These are phyloP conservation scores for Phortica variegata DNA, from an alignment of 1,140 invertebrate genomes.

Conservation along the genomic window DNA sequence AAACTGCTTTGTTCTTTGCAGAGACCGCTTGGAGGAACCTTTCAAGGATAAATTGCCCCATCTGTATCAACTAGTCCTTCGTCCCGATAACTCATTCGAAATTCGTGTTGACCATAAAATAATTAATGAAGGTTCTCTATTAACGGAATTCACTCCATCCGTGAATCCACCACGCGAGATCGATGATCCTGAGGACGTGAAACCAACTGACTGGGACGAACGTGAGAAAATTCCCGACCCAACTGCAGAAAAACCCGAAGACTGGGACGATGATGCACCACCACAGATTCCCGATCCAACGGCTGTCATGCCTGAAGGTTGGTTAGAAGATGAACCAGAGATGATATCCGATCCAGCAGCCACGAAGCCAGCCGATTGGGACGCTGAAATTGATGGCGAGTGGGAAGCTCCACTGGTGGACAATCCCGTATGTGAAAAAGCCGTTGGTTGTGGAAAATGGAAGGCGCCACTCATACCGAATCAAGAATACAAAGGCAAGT, in stretches of 20 bases:
- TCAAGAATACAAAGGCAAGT: constrained; percentile 89
- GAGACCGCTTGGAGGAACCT: constrained; percentile 78
- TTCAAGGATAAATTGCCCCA: constrained; percentile 96
- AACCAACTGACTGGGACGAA: constrained; percentile 96
- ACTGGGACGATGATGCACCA: constrained; percentile 94
- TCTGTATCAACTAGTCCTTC: constrained; percentile 86
- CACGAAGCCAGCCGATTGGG: constrained; percentile 92
- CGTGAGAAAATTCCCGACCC: constrained; percentile 93
- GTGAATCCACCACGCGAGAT: constrained; percentile 96
- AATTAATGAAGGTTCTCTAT: constrained; percentile 80
- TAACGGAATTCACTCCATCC: constrained; percentile 88
- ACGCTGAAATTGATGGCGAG: constrained; percentile 96
- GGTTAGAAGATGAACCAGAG: constrained; percentile 90
- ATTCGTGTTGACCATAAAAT: constrained; percentile 73
- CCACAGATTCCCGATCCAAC: constrained; percentile 85
- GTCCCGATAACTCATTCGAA: constrained; percentile 83
- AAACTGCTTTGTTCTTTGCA: constrained; percentile 14
- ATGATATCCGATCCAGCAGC: constrained; percentile 87
- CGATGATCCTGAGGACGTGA: constrained; percentile 87
- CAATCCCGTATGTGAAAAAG: constrained; percentile 85
- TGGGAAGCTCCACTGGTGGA: constrained; percentile 94
- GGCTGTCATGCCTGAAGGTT: constrained; percentile 86
- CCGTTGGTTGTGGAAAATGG: constrained; percentile 91
- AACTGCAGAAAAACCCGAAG: constrained; percentile 82
- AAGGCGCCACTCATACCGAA: constrained; percentile 83